Evolutionary conservation across 2,797 vertebrate species (phyloP), one percentile per base, ranked within the genome.

Genomic region (Manis pentadactyla): DNA sequence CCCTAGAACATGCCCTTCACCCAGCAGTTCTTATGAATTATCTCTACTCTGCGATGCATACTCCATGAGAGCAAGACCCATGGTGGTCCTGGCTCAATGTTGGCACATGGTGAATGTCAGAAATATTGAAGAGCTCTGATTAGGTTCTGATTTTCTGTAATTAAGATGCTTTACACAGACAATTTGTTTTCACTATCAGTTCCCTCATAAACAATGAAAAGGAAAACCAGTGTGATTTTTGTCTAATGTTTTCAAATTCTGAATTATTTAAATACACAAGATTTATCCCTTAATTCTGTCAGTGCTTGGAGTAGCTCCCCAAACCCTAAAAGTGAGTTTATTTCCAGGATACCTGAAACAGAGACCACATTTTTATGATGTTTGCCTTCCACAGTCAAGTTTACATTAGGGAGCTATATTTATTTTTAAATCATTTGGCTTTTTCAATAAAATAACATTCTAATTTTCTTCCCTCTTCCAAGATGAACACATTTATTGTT

Each of bases 361-460:
- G 93, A 92, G 71, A 96, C 51, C 57, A 77, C 88, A 95, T 95
- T 98, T 97, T 97, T 91, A 97, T 57, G 74, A 63, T 90, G 42
- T 97, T 98, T 95, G 23, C 64, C 71, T 17, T 98, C 96, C 79
- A 64, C 51, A 92, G 81, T 8, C 23, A 95, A 46, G 2, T 97
- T 97, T 96, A 96, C 69, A 77, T 93, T 93, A 69, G 63, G 55
- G 95, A 98, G 77, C 88, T 96, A 46, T 96, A 71, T 97, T 98
- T 98, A 90, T 97, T 98, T 98, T 97, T 94, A 94, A 96, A 94
- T 97, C 78, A 98, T 42, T 79, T 96, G 81, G 12, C 14, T 81
- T 98, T 98, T 98, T 90, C 95, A 94, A 95, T 94, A 97, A 98
- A 98, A 95, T 63, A 97, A 94, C 95, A 96, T 69, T 97, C 55